Conservation (phyloP, 2,113 vertebrate species). For the Scomber colias region DNA sequence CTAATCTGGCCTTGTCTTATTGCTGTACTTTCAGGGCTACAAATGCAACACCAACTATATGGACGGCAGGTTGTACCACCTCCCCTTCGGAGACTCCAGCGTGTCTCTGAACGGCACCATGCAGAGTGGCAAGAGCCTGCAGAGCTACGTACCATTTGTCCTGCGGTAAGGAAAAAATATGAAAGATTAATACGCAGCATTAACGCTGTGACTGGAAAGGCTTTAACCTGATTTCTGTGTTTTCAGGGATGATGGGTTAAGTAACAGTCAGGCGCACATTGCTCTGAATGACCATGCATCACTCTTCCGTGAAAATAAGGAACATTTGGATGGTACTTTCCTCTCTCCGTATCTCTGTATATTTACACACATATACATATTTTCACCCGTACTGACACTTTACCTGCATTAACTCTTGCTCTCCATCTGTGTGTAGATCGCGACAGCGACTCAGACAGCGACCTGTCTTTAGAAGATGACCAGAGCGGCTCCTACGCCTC, state of each 20-base stretch:
- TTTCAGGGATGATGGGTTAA: slow-evolving; percentile 90
- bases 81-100: slow-evolving; percentile 88
- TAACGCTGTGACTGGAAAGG: background rate
- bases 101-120: slow-evolving; percentile 91
- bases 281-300: slow-evolving; percentile 84
- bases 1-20: background rate
- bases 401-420: background rate
- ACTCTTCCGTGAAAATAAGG: slow-evolving; percentile 86
- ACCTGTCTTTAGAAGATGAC: slow-evolving; percentile 93
- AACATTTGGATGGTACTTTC: slow-evolving; percentile 83
- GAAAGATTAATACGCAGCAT: background rate
- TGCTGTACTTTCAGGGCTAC: slow-evolving; percentile 82
- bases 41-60: slow-evolving; percentile 88
- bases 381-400: background rate
- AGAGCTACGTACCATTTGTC: slow-evolving; percentile 95
- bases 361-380: no score
- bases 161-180: slow-evolving; percentile 81
- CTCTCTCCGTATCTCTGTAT: background rate
- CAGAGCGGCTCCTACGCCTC: slow-evolving; percentile 93
- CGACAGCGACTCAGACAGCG: slow-evolving; percentile 94
- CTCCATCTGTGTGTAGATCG: slow-evolving; percentile 76
- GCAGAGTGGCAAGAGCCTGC: slow-evolving; percentile 93
- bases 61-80: slow-evolving; percentile 88
- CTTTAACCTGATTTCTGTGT: background rate
- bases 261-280: slow-evolving; percentile 86